Evolutionary conservation across 2,797 vertebrate genomes (phyloP), one percentile per base, ranked within the genome.

Genomic region (Melanogrammus aeglefinus): DNA sequence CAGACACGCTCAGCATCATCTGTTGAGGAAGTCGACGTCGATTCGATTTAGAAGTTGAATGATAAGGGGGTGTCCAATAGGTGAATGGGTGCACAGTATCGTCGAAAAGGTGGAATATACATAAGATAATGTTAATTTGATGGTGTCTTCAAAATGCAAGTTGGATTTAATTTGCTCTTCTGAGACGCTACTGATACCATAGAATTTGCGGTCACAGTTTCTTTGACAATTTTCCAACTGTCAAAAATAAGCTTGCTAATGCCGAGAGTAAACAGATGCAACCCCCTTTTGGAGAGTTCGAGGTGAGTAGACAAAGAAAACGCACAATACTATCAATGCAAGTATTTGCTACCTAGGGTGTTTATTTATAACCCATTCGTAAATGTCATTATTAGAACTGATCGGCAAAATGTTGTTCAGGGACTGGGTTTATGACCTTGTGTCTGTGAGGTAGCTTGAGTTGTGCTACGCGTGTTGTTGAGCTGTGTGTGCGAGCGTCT

Each of bases 401-500:
- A 73, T 38, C 31, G 6, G 35, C 35, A 21, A 73, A 73, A 38
- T 73, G 79, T 85, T 81, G 51, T 81, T 84, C 77, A 69, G 73
- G 79, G 81, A 88, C 75, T 83, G 80, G 66, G 76, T 85, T 81
- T 81, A 72, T 83, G 82, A 86, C 78, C 84, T 78, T 83, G 38
- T 77, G 63, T 35, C 75, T 80, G 51, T 74, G 36, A 81, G 82
- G 18, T 74, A 75, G 84, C 21, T 2, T 69, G 75, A 81, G 77
- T 79, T 57, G 75, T 38, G 76, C 66, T 79, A 80, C 36, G 73
- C 79, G 78, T 82, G 71, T 74, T 36, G 86, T 83, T 78, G 70
- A 83, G 85, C 86, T 89, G 82, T 91, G 77, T 87, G 84, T n/a
- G n/a, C 87, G 86, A 85, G 83, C 84, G 66, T 87, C 78, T 80